Evolutionary conservation across 2,113 vertebrate species (phyloP).

Genomic region (Chrysochloris asiatica): DNA sequence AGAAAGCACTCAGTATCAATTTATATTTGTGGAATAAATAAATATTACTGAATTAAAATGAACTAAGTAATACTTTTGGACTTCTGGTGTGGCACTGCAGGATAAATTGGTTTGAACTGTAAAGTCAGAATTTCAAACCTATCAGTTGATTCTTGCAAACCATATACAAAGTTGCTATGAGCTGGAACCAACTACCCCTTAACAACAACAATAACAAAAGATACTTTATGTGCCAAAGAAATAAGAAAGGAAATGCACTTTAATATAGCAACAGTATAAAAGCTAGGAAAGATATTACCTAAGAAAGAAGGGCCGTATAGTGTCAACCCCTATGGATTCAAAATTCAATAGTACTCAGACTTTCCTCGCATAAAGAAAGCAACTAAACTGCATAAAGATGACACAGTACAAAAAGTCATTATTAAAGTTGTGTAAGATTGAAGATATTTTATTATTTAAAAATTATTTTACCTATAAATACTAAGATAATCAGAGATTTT

Average conservation of each 20-base stretch:
- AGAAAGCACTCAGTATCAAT: background rate
- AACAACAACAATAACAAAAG: too few species aligned
- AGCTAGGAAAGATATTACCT: background rate
- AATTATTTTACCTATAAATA: constrained; percentile 13
- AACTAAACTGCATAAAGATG: constrained; percentile 27
- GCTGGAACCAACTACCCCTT: too few species aligned
- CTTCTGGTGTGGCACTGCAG: too few species aligned
- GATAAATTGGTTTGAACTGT: too few species aligned
- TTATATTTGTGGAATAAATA: background rate
- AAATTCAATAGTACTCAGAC: background rate
- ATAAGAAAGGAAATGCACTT: background rate
- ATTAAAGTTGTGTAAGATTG: constrained; percentile 3
- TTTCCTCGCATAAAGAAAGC: background rate
- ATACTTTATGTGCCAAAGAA: background rate
- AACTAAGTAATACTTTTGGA: background rate
- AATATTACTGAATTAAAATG: constrained; percentile 34
- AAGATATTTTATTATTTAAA: constrained; percentile 32
- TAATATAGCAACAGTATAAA: background rate
- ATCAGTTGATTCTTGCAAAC: too few species aligned
- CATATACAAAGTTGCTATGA: too few species aligned
- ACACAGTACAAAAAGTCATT: background rate
- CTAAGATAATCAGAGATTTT: constrained; percentile 33
- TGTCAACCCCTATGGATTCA: background rate
- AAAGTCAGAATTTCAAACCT: too few species aligned
- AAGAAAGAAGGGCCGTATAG: background rate